These are phyloP conservation scores for Margarornis squamiger DNA, from an alignment of 2,797 vertebrate genomes.

Conservation along the genomic window DNA sequence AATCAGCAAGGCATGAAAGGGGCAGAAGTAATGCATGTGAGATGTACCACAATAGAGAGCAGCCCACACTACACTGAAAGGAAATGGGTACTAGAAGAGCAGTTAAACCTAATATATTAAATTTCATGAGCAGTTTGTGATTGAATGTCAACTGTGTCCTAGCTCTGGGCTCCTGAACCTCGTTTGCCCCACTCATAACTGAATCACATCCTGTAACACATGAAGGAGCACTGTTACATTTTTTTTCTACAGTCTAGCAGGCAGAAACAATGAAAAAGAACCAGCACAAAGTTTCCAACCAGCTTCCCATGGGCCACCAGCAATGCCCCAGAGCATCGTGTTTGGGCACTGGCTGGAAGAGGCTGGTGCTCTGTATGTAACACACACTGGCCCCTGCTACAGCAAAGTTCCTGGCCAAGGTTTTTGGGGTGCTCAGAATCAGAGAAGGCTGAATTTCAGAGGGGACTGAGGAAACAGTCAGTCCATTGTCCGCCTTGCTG, in stretches of 20 bases:
- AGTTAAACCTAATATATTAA: background rate
- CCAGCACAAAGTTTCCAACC: background rate
- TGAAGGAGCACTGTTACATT: rapidly evolving
- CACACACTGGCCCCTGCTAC: background rate
- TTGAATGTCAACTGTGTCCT: background rate
- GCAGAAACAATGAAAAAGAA: background rate
- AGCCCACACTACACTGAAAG: background rate
- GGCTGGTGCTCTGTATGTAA: background rate
- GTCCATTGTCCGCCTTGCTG: background rate
- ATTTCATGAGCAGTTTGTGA: background rate
- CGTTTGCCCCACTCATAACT: background rate
- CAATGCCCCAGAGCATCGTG: background rate
- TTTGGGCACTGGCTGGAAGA: background rate
- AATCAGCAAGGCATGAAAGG: background rate
- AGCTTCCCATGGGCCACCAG: background rate
- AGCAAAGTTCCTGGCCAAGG: background rate
- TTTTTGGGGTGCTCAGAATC: background rate
- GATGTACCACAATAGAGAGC: background rate
- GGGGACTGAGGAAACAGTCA: background rate
- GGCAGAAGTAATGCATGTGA: background rate
- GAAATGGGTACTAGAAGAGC: background rate
- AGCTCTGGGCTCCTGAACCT: background rate
- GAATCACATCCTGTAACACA: background rate
- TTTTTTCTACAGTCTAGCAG: background rate
- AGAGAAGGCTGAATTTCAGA: background rate